Evolutionary conservation across 2,797 vertebrate genomes (phyloP), one percentile per base, ranked within the genome.

Genomic region (Selene dorsalis): DNA sequence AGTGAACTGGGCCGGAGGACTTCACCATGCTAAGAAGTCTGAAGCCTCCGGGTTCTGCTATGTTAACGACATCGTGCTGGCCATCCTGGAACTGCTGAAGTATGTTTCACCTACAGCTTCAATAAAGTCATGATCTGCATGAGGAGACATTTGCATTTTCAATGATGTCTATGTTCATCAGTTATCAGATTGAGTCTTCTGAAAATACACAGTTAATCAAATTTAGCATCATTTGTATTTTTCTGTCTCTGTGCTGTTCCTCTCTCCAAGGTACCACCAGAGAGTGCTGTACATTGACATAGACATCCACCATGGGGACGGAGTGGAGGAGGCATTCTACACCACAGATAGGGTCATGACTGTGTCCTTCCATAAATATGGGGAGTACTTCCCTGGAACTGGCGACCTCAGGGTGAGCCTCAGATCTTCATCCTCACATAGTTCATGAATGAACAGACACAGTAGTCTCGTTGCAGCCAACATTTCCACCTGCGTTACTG

Each of bases 41-140:
- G 97, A 98, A 81, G 96, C 97, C 3, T 97, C 97, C 20, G 97
- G 97, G 52, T 98, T 98, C 88, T 98, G 97, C 91, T 98, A 97
- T 0, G 97, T 97, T 38, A 98, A 98, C 71, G 97, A 97, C 90
- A 98, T 98, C 0, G 97, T 98, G 30, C 95, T 98, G 77, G 97
- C 96, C 83, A 97, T 97, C 87, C 93, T 98, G 75, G 97, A 98
- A 77, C 93, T 98, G 82, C 94, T 98, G 65, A 98, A 98, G 97
- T 98, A 93, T 94, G 96, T 80, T 30, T 77, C 10, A 59, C 10
- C 5, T 11, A 10, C 52, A 3, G 17, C n/a, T 66, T 22, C 0
- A 66, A 0, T 39, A 7, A 12, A 56, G 5, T 43, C 8, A 35
- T 35, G 32, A 6, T 13, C 35, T 20, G 2, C 0, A 12, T 22